Evolutionary conservation across 2,797 vertebrate species (phyloP), one percentile per base, ranked within the genome.

Genomic region (Notolabrus celidotus): DNA sequence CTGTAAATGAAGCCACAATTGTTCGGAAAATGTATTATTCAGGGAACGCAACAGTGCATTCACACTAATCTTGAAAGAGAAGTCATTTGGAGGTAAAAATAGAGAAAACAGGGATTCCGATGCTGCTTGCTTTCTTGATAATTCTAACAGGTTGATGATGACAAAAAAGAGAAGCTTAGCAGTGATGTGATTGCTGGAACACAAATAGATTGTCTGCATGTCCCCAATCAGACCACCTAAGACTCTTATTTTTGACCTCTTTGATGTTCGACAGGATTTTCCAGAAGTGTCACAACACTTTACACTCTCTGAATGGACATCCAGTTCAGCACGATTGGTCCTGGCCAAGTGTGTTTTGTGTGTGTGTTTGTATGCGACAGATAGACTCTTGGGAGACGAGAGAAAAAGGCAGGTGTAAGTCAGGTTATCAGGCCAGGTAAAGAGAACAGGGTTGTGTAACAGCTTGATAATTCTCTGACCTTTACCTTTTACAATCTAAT

Each of bases 401-500:
- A 54, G 20, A 41, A 19, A 58, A 22, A 52, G 64, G 60, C 82
- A 89, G 89, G 80, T 90, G 79, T 85, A 57, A 15, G 41, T 79
- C 12, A 14, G 77, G 81, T 85, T 89, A 86, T 91, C 88, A 87
- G 87, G 74, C 77, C 87, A 88, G 67, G 84, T 86, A 90, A 93
- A 89, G 80, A 84, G 45, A 84, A 56, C 27, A 66, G 34, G 86
- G 57, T 86, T 91, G 86, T 88, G 82, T 89, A 91, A 92, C 83
- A 70, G 78, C 80, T 31, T 87, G 87, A 88, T 91, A 90, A 92
- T 90, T 90, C 87, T 84, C 82, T 91, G 89, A 91, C 89, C 89
- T 93, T 92, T 92, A 83, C 74, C 71, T 82, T 87, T 86, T 88
- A 71, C 83, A 67, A 79, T 80, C 77, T 88, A 88, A 91, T 92